Conservation (phyloP, 2,797 vertebrate species). For the Psittacula derbiana region DNA sequence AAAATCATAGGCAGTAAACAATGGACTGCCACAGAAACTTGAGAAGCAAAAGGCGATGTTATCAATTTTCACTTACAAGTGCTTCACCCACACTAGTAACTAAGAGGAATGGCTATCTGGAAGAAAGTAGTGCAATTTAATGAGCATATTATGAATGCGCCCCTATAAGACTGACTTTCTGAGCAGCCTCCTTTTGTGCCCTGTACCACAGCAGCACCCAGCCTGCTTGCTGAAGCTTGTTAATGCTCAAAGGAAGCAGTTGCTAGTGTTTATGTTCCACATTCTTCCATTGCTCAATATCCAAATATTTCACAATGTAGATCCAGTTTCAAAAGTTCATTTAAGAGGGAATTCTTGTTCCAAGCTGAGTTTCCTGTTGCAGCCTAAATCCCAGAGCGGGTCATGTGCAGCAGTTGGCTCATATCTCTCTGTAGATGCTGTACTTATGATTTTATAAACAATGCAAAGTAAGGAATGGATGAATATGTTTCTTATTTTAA, state of each 20-base stretch:
- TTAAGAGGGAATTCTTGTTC: constrained; percentile 47
- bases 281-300: constrained; percentile 57
- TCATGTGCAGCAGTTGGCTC: constrained; percentile 32
- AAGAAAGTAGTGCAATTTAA: not conserved
- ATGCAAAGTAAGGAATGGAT: not conserved
- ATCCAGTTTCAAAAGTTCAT: constrained; percentile 56
- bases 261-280: constrained; percentile 37
- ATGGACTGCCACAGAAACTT: not conserved
- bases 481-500: constrained; percentile 38
- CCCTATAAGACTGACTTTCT: not conserved
- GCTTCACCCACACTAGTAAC: not conserved
- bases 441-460: constrained; percentile 15
- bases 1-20: not conserved
- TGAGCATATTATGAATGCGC: not conserved
- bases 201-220: not conserved
- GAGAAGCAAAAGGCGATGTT: not conserved
- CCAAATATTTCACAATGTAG: constrained; percentile 55
- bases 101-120: not conserved
- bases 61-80: not conserved
- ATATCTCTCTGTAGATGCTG: not conserved
- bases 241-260: not conserved
- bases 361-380: constrained; percentile 45
- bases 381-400: constrained; percentile 19
- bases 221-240: constrained; percentile 35
- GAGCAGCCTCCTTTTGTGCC: not conserved